Evolutionary conservation across 2,113 vertebrate species (phyloP), one percentile per base, ranked within the genome.

Genomic region (Ceyx melanurus): DNA sequence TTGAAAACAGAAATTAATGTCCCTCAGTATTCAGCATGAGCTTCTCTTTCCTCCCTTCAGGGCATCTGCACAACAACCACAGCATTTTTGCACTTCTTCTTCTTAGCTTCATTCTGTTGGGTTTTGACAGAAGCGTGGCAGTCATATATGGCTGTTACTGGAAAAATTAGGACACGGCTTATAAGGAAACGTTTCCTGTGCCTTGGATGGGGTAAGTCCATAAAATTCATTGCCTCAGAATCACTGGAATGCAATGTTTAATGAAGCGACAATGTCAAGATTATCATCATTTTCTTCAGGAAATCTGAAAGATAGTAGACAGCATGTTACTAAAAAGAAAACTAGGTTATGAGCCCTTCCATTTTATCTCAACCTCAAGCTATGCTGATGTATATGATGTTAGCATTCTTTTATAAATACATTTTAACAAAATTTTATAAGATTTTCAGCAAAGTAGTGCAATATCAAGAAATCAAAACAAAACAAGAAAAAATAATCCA

Each of bases 51-150:
- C 53, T 95, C 65, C 97, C 94, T 86, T 89, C 95, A 99, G 99
- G 98, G 98, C 25, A 98, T 99, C 95, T 99, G 99, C 94, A 98
- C 99, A 82, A 99, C 99, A 98, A 99, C 99, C 42, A 99, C 99
- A 6, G 99, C 99, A 51, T 99, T 99, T 97, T 98, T 99, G 94
- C 99, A 99, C 98, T 99, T 99, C 97, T 99, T 99, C 98, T 99
- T 99, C 97, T 97, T 99, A 98, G 99, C 99, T 78, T 99, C 99
- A 20, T 99, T 99, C 97, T 99, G 99, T 97, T 99, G 99, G 99
- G 99, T 99, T 92, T 98, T 99, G 97, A 99, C 99, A 37, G 99
- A 99, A 97, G 99, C 99, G 75, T 99, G 99, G 99, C 99, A 99
- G 97, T 99, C 99, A 64, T 99, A 99, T 94, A 99, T 99, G 99